Conservation (phyloP, 2,888 invertebrate species). For the Argynnis bischoffii region DNA sequence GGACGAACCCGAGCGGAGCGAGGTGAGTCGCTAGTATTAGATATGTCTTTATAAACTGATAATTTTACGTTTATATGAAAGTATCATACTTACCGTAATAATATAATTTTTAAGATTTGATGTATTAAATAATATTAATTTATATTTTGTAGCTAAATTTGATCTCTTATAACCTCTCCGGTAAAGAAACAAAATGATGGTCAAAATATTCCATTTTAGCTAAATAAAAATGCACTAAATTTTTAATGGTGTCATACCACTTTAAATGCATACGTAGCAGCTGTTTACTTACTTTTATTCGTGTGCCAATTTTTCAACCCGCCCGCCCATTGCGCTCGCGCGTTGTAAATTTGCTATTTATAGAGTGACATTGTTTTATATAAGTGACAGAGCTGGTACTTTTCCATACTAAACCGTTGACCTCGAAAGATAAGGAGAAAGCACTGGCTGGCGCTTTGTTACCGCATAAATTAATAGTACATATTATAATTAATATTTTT, state of each 20-base stretch:
- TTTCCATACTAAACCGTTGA: constrained; percentile 66
- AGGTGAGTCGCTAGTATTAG: too few relatives aligned
- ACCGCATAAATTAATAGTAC: constrained; percentile 8
- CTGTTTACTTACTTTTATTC: constrained; percentile 44
- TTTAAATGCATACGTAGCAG: constrained; percentile 32
- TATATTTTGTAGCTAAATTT: too few relatives aligned
- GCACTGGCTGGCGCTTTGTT: constrained; percentile 23
- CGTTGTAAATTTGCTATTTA: constrained; percentile 63
- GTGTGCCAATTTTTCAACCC: constrained; percentile 65
- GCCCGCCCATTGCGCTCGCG: constrained; percentile 49
- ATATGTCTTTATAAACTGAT: too few relatives aligned
- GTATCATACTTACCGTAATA: too few relatives aligned
- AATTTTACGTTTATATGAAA: too few relatives aligned
- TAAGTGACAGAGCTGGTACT: constrained; percentile 65
- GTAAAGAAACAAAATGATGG: too few relatives aligned
- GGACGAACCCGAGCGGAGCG: too few relatives aligned
- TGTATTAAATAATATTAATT: too few relatives aligned
- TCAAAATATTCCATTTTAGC: neutral
- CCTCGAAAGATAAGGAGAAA: constrained; percentile 57
- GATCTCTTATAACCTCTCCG: too few relatives aligned
- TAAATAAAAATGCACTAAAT: neutral
- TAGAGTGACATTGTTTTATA: constrained; percentile 75
- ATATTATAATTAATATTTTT: neutral
- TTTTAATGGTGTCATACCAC: constrained; percentile 25
- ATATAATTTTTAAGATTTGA: too few relatives aligned